phyloP scores from a whole-genome alignment of 2,888 invertebrate genomes.

The Spisula solida region DNA sequence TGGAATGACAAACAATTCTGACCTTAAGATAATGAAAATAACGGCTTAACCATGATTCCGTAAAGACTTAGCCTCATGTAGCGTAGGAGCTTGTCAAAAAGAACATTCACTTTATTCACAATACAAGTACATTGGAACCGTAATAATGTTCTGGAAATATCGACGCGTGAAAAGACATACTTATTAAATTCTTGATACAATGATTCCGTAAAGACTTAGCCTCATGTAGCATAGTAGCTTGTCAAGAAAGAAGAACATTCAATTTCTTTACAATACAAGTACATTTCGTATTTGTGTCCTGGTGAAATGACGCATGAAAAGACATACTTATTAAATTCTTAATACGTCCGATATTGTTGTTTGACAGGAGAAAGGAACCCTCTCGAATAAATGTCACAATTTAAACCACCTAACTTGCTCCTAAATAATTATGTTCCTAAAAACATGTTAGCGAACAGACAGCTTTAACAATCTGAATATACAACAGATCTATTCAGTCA shows the following conservation, averaged over 20 bases:
- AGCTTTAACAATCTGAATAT: too few species aligned
- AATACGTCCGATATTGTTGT: too few species aligned
- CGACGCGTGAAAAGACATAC: too few species aligned
- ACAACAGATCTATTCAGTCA: too few species aligned
- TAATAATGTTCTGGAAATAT: not conserved
- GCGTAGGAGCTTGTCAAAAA: not conserved
- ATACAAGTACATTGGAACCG: not conserved
- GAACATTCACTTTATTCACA: not conserved
- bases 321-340: too few species aligned
- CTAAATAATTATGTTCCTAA: too few species aligned
- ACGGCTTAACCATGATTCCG: not conserved
- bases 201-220: not conserved
- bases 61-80: not conserved
- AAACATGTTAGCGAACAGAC: too few species aligned
- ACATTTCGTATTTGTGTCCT: not conserved
- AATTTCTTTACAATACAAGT: not conserved
- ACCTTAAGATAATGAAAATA: not conserved
- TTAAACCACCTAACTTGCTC: too few species aligned
- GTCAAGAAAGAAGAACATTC: not conserved
- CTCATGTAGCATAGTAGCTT: not conserved
- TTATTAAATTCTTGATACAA: not conserved
- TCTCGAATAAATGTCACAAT: too few species aligned
- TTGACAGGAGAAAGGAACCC: too few species aligned
- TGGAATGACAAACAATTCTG: not conserved
- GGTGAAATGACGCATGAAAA: too few species aligned